Evolutionary conservation across 2,888 invertebrate genomes (phyloP).

Genomic region (Plemyria rubiginata): DNA sequence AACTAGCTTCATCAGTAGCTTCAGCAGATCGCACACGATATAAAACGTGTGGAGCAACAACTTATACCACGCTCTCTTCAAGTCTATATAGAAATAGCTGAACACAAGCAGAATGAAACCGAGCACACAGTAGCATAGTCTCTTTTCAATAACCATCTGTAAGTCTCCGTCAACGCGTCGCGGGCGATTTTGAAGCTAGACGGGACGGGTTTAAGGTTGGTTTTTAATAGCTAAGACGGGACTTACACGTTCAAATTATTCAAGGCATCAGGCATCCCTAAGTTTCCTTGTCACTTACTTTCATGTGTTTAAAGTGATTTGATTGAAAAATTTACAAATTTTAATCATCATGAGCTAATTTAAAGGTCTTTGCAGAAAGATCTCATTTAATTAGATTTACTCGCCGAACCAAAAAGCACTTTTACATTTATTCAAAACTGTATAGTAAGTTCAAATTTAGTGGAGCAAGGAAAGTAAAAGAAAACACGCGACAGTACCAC

Average conservation of each 20-base stretch:
- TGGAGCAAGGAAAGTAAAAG: slow-evolving; percentile 2
- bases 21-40: slow-evolving; percentile 71
- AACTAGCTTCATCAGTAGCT: slow-evolving; percentile 74
- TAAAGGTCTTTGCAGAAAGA: no score
- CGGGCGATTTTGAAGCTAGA: slow-evolving; percentile 34
- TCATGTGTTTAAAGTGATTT: not conserved
- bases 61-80: slow-evolving; percentile 74
- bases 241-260: not conserved
- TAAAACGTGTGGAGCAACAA: slow-evolving; percentile 72
- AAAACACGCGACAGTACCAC: slow-evolving; percentile 41
- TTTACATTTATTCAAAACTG: not conserved
- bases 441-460: not conserved
- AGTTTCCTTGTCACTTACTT: not conserved
- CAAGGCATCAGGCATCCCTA: no score
- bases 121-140: slow-evolving; percentile 62
- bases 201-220: slow-evolving; percentile 22
- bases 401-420: not conserved
- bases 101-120: slow-evolving; percentile 57
- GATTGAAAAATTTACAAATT: not conserved
- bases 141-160: slow-evolving; percentile 67
- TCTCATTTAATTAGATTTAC: no score
- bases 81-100: slow-evolving; percentile 65
- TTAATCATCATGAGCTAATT: no score
- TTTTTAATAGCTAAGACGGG: slow-evolving; percentile 1
- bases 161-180: slow-evolving; percentile 43